Base-by-base conservation (phyloP, 2,888 invertebrate genomes). In the Drosophila nr. fundita region DNA sequence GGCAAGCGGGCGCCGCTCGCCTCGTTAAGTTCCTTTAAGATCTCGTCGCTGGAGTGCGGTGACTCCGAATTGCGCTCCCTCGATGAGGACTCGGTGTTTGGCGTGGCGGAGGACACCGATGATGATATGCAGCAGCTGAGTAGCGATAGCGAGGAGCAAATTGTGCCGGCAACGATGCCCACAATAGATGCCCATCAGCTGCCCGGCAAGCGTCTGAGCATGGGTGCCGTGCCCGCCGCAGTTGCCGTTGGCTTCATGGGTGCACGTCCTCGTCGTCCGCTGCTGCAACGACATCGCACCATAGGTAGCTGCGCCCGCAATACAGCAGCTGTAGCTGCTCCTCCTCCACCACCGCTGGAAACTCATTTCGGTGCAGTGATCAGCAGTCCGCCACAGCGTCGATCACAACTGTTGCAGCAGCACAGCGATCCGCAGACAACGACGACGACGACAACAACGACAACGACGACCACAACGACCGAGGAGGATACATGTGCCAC, bases 91-190 rank as follows among this genome's bases (percentile, higher is more conserved):
- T 97, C 97, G 27, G 97, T 97, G 68, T 97, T 97, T 92, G 88
- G 81, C 7, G 94, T 95, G 66, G 96, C 96, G 90, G 96, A 96
- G 90, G 42, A 55, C 85, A 97, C 97, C 21, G 97, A 97, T 91
- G 97, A 97, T 89, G 97, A 97, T 90, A 96, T 97, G 84, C 97
- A 96, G 89, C 96, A 96, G 87, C 96, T 97, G 91, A 97, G 97
- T 70, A 97, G 97, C 45, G 97, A 97, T 91, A 97, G 96, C 89
- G 97, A 96, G 80, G 95, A 95, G 68, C 85, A 85, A 54, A 60
- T 65, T 42, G 77, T 82, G 69, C 48, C 48, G n/a, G 67, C 64
- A 5, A 58, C 61, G 27, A 38, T 50, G 11, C 15, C 54, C 6
- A 42, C 49, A 4, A 52, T 60, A 1, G 57, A 77, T 59, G 13